Conservation (phyloP, 2,797 vertebrate genomes). For the Pristis pectinata region DNA sequence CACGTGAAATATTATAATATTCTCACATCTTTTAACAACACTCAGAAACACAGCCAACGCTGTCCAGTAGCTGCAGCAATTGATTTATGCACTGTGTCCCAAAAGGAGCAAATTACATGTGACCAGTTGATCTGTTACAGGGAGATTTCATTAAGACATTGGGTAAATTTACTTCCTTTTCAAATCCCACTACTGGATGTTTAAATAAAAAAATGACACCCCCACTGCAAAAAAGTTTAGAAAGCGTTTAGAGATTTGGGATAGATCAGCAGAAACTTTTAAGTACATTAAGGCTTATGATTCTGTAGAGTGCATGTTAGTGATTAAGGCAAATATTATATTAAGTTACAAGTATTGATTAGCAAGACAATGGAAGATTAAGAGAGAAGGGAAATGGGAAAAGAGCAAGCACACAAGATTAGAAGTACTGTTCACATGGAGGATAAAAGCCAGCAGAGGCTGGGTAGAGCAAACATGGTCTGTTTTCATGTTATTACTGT, state of each 20-base stretch:
- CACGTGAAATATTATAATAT: neutral
- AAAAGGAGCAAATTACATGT: neutral
- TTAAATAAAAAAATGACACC: neutral
- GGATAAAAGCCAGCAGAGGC: neutral
- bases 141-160: neutral
- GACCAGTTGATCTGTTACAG: neutral
- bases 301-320: neutral
- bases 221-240: neutral
- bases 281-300: neutral
- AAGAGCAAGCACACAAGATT: neutral
- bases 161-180: neutral
- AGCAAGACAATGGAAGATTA: neutral
- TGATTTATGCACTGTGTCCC: neutral
- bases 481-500: neutral
- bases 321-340: neutral
- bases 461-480: neutral
- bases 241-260: neutral
- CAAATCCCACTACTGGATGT: neutral
- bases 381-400: neutral
- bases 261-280: neutral
- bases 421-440: neutral
- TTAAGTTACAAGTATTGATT: neutral
- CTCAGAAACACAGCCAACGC: too few relatives aligned
- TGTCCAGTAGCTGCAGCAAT: too few relatives aligned
- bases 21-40: neutral